A percentile compares a stretch with the other conserved stretches of the same genome.
Conservation (phyloP, 2,797 vertebrate species). For the Propithecus perrieri region DNA sequence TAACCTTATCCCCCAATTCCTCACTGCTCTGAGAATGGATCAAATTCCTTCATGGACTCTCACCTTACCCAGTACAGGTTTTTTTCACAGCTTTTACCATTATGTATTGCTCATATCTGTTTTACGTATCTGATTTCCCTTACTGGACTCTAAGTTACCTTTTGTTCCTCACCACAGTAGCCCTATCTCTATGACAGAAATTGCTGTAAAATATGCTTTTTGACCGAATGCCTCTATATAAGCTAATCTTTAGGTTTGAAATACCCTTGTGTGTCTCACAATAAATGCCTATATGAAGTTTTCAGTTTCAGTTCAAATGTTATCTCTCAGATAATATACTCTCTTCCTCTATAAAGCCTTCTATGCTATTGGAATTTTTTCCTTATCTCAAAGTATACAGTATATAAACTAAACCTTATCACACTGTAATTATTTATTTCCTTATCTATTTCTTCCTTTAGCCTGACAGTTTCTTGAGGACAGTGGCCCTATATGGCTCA, state of each 20-base stretch:
- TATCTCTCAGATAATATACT: background rate
- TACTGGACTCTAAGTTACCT: background rate
- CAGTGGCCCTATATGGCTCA: background rate
- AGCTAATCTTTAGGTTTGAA: background rate
- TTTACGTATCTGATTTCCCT: background rate
- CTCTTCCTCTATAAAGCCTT: constrained; percentile 6
- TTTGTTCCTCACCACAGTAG: background rate
- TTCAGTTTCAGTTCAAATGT: background rate
- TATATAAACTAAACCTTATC: background rate
- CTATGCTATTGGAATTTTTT: background rate
- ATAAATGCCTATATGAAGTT: background rate
- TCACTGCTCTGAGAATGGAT: background rate
- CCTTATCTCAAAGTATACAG: background rate
- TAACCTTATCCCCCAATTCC: background rate
- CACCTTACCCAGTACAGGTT: background rate
- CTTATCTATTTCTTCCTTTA: background rate
- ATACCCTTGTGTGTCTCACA: background rate
- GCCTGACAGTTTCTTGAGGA: constrained; percentile 37
- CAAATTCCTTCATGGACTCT: background rate
- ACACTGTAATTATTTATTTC: background rate
- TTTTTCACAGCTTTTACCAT: background rate
- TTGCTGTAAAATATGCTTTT: background rate
- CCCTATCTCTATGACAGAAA: background rate
- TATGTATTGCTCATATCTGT: background rate
- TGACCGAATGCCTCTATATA: background rate